These are phyloP conservation scores for Dichetophora obliterata DNA, from an alignment of 2,888 invertebrate species.

Conservation along the genomic window DNA sequence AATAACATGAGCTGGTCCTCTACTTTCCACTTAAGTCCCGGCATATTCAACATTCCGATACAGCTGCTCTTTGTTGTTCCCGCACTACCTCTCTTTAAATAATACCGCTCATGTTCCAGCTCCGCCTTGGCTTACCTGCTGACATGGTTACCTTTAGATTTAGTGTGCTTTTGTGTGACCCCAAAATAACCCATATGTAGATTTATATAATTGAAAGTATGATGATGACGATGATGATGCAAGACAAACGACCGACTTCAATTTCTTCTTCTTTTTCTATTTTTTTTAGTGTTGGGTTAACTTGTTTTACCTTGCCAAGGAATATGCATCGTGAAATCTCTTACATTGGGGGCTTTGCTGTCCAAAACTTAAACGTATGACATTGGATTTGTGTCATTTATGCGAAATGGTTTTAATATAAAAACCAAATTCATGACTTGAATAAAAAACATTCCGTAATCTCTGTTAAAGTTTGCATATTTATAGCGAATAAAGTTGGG, in stretches of 20 bases:
- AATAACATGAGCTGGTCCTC: slow-evolving; percentile 28
- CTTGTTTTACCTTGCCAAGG: neutral
- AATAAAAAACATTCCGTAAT: neutral
- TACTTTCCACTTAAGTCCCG: neutral
- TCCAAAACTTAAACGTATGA: too few relatives aligned
- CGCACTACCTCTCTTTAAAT: neutral
- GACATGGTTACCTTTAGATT: slow-evolving; percentile 5
- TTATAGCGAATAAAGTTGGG: too few relatives aligned
- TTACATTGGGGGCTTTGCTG: too few relatives aligned
- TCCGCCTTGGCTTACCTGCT: neutral
- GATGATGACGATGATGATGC: neutral
- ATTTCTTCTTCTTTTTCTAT: too few relatives aligned
- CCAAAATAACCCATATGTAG: neutral
- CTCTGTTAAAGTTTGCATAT: too few relatives aligned
- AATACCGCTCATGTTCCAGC: neutral
- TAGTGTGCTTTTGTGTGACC: neutral
- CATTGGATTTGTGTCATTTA: too few relatives aligned
- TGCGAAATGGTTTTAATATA: too few relatives aligned
- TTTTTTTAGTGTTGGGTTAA: neutral
- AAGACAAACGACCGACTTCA: neutral
- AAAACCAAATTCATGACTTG: too few relatives aligned
- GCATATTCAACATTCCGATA: neutral
- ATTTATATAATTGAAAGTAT: neutral
- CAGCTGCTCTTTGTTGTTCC: too few relatives aligned
- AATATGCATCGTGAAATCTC: neutral